phyloP scores from a whole-genome alignment of 2,888 invertebrate genomes.

The Calliscelio sp. region DNA sequence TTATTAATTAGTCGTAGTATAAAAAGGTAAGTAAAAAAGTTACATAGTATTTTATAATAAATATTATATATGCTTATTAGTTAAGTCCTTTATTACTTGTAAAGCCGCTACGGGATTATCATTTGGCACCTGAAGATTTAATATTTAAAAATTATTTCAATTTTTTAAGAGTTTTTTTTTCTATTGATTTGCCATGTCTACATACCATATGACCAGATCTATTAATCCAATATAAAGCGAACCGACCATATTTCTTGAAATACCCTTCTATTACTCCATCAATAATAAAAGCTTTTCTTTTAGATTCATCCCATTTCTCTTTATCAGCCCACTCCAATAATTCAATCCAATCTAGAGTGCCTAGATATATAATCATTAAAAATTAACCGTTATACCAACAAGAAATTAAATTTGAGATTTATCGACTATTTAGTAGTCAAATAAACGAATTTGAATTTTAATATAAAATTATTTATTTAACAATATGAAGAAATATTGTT shows the following conservation, averaged over 20 bases:
- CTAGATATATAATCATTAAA: slow-evolving; percentile 12
- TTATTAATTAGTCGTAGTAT: neutral
- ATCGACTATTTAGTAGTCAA: too few species aligned
- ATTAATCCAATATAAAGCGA: slow-evolving; percentile 36
- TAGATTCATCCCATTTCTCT: neutral
- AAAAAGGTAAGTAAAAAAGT: neutral
- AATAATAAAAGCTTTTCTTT: slow-evolving; percentile 16
- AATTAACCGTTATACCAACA: too few species aligned
- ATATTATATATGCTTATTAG: neutral
- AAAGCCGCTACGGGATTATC: slow-evolving; percentile 30
- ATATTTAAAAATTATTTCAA: neutral
- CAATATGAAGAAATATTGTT: too few species aligned
- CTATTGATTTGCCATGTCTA: too few species aligned
- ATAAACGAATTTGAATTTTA: neutral
- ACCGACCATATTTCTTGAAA: slow-evolving; percentile 29
- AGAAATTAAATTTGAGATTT: too few species aligned
- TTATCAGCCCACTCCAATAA: neutral
- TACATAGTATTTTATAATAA: neutral
- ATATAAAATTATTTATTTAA: too few species aligned
- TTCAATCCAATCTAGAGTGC: slow-evolving; percentile 32
- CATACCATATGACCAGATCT: slow-evolving; percentile 23
- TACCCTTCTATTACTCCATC: slow-evolving; percentile 38
- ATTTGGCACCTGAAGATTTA: slow-evolving; percentile 15
- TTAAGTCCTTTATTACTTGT: slow-evolving; percentile 25
- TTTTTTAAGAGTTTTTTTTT: too few species aligned